Evolutionary conservation across 2,797 vertebrate species (phyloP).

Genomic region (Aythya fuligula): DNA sequence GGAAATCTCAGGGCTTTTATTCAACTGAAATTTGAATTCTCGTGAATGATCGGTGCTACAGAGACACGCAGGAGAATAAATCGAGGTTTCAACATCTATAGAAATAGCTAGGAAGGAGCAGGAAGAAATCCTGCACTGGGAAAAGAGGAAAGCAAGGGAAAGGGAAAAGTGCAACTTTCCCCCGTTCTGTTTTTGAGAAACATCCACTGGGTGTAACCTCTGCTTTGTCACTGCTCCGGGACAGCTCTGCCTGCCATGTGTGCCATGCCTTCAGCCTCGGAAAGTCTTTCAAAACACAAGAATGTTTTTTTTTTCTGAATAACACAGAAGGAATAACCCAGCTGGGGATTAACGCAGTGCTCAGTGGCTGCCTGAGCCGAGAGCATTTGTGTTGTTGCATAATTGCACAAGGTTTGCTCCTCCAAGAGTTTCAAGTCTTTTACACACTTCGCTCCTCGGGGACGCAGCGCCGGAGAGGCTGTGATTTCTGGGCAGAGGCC

Average conservation of each 20-base stretch:
- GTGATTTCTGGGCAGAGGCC: background rate
- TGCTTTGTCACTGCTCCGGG: too few species aligned
- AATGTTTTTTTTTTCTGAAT: background rate
- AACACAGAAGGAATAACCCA: background rate
- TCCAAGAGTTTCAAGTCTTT: background rate
- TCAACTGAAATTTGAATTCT: background rate
- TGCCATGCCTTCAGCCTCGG: background rate
- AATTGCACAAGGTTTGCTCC: background rate
- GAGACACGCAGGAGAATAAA: background rate
- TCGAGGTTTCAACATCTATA: background rate
- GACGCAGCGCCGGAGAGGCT: background rate
- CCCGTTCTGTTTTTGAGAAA: background rate
- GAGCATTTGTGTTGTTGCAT: background rate
- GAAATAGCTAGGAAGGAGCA: background rate
- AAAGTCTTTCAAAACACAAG: background rate
- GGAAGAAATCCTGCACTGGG: background rate
- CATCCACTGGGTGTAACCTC: background rate
- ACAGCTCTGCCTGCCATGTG: accelerated
- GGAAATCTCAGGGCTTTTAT: background rate
- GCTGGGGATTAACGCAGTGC: accelerated
- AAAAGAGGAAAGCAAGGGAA: background rate
- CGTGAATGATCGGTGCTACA: background rate
- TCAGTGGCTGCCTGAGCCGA: background rate
- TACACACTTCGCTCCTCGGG: background rate
- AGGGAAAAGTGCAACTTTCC: background rate